These are phyloP conservation scores for Gobio gobio DNA, from an alignment of 2,113 vertebrate species.

Conservation along the genomic window DNA sequence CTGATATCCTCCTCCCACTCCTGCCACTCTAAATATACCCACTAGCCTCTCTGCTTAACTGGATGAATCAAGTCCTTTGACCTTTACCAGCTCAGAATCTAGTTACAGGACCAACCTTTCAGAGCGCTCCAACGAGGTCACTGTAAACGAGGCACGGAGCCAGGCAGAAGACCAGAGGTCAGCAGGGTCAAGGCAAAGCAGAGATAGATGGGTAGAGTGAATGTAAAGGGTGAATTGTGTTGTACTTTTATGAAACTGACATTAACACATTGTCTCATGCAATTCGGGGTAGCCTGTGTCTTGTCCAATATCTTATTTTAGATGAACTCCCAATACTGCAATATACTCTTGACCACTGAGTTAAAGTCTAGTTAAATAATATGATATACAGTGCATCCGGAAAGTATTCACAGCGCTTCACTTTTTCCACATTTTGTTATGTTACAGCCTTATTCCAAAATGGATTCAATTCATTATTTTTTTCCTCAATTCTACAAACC, in stretches of 20 bases:
- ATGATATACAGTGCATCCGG: too few species aligned
- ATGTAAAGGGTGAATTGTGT: neutral
- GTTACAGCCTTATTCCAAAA: too few species aligned
- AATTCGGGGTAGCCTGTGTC: neutral
- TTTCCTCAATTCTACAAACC: too few species aligned
- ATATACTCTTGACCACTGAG: neutral
- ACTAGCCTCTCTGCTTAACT: conserved; percentile 53
- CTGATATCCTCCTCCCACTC: conserved; percentile 65
- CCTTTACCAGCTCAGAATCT: conserved; percentile 78
- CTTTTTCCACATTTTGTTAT: too few species aligned
- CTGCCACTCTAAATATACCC: conserved; percentile 75
- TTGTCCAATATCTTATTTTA: conserved; percentile 8
- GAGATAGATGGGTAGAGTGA: neutral
- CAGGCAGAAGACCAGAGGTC: conserved; percentile 65
- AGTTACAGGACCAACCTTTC: conserved; percentile 84
- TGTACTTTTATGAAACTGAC: conserved; percentile 28
- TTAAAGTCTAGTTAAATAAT: too few species aligned
- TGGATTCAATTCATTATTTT: too few species aligned
- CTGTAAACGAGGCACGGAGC: conserved; percentile 41
- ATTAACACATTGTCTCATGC: neutral
- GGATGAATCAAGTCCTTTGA: conserved; percentile 66
- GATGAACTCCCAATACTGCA: neutral
- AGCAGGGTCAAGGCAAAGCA: conserved; percentile 40
- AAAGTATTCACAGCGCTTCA: too few species aligned
- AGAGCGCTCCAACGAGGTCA: conserved; percentile 59